phyloP scores from a whole-genome alignment of 2,797 vertebrate species.

The Telmatherina bonti region DNA sequence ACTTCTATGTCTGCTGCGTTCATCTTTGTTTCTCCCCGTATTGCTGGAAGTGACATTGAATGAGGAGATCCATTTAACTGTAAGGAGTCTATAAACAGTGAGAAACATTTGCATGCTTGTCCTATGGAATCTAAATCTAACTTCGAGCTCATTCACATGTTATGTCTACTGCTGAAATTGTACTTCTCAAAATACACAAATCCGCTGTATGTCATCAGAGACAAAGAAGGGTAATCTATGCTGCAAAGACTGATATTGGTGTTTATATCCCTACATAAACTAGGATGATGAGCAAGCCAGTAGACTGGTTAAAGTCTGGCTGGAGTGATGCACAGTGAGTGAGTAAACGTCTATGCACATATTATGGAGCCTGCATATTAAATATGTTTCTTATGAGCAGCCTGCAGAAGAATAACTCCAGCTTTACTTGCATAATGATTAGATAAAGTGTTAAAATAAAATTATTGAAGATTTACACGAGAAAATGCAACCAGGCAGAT shows the following conservation, averaged over 20 bases:
- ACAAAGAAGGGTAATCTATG: neutral
- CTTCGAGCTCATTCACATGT: neutral
- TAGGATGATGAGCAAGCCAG: neutral
- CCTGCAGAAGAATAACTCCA: neutral
- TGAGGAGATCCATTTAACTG: neutral
- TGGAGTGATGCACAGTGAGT: neutral
- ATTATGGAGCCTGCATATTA: neutral
- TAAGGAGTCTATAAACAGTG: slow-evolving; percentile 4
- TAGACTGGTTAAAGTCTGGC: neutral
- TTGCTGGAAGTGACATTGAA: neutral
- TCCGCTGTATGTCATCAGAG: neutral
- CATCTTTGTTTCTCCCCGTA: neutral
- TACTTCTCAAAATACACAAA: no score
- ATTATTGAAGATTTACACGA: neutral
- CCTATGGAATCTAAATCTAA: neutral
- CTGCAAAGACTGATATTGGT: neutral
- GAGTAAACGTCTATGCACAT: neutral
- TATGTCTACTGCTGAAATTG: neutral
- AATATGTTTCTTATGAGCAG: neutral
- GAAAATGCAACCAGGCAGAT: neutral
- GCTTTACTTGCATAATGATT: neutral
- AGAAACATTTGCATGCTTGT: slow-evolving; percentile 3
- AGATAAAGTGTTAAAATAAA: neutral
- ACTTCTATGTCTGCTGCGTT: slow-evolving; percentile 1
- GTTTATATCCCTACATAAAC: no score